Evolutionary conservation across 2,888 invertebrate species (phyloP), one percentile per base, ranked within the genome.

Genomic region (Neria commutata): DNA sequence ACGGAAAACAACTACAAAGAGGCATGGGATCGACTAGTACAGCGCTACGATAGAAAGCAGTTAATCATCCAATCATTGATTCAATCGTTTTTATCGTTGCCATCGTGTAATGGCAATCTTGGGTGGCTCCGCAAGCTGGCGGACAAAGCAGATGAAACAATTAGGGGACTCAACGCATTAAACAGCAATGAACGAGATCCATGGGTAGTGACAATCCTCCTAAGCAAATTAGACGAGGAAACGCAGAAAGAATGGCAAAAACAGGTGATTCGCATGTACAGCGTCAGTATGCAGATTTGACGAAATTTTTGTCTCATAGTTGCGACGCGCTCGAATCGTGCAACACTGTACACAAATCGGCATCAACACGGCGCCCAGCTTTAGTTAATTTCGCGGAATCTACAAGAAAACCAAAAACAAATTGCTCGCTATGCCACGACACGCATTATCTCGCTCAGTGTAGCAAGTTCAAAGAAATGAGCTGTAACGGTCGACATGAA

Each of bases 21-120:
- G 14, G 42, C 42, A 33, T 54, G 50, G 45, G 26, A 40, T n/a
- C 58, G 58, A 10, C 19, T 58, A 16, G 40, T 2, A 10, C 17
- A 48, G 33, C 57, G 49, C 5, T 54, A 54, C 25, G 37, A 53
- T 26, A 19, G 49, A 11, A 56, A 42, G 16, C 50, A 34, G 11
- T 47, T 54, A 19, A 61, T 51, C 8, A 17, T 61, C 42, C 47
- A 53, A 23, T 55, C 58, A 17, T 48, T 54, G 21, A 49, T 58
- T 2, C 26, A 58, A 17, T 54, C 54, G 10, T 58, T 54, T 42
- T 33, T 58, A 42, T 29, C 45, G 37, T 45, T 60, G 4, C 60
- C 17, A 5, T 17, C 21, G 19, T 19, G 17, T 19, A 3, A 19
- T 6, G 17, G 19, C 3, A 42, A 19, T 21, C 19, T 19, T 17